phyloP scores from a whole-genome alignment of 2,797 vertebrate genomes.

The Yasuhikotakia modesta region DNA sequence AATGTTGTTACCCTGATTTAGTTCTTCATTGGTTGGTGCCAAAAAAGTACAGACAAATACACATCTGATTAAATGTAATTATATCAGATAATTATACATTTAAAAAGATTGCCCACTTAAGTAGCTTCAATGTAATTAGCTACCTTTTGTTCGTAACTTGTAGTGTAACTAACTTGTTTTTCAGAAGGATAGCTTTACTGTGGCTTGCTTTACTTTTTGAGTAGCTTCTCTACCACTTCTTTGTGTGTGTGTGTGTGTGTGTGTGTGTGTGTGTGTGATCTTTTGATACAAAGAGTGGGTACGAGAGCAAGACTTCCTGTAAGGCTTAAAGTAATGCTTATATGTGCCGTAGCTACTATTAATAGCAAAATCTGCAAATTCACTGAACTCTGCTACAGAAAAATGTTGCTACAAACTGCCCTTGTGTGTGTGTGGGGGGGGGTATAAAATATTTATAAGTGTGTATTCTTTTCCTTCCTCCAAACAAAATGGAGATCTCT shows the following conservation, averaged over 20 bases:
- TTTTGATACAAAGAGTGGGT: conserved; percentile 30
- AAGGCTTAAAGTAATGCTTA: conserved; percentile 34
- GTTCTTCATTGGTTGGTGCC: background rate
- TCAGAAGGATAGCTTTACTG: background rate
- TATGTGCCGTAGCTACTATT: conserved; percentile 42
- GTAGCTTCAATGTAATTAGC: background rate
- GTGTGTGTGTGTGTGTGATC: conserved; percentile 40
- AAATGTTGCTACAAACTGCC: conserved; percentile 19
- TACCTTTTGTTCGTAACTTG: background rate
- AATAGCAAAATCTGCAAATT: conserved; percentile 45
- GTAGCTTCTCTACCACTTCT: background rate
- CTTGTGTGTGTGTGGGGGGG: background rate
- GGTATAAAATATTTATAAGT: conserved; percentile 2
- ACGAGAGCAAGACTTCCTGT: conserved; percentile 38
- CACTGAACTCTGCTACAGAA: conserved; percentile 25
- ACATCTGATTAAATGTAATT: background rate
- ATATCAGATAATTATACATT: background rate
- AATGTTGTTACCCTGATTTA: background rate
- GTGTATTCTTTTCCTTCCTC: background rate
- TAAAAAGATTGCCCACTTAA: background rate
- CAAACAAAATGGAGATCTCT: background rate
- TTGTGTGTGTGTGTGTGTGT: conserved; percentile 17
- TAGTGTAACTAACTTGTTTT: background rate
- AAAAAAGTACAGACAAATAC: background rate
- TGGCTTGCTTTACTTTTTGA: background rate